A percentile compares a stretch with the other conserved stretches of the same genome.
These are phyloP conservation scores for Hippocampus zosterae DNA, from an alignment of 2,113 vertebrate species.

Conservation along the genomic window DNA sequence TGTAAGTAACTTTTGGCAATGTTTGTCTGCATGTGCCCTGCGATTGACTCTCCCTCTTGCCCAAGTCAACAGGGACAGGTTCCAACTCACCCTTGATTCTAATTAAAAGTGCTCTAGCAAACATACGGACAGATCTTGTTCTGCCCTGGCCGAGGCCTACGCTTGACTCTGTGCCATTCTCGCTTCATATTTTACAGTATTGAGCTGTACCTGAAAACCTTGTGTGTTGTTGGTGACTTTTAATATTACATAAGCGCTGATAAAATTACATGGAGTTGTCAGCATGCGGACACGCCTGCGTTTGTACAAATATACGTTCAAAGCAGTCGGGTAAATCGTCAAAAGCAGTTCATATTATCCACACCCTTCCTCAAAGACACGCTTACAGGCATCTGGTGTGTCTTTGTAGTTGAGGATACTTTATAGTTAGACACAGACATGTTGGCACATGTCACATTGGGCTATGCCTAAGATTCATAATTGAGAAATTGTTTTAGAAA, in stretches of 20 bases:
- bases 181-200: neutral
- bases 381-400: neutral
- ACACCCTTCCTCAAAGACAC: neutral
- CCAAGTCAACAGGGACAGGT: too few species aligned
- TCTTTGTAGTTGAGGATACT: slow-evolving; percentile 23
- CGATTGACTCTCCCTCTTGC: too few species aligned
- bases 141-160: neutral
- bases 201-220: neutral
- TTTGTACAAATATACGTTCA: neutral
- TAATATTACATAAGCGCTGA: slow-evolving; percentile 23
- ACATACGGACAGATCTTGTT: neutral
- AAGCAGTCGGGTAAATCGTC: neutral
- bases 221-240: neutral
- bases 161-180: neutral
- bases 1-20: too few species aligned
- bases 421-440: slow-evolving; percentile 6
- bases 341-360: neutral
- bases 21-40: too few species aligned
- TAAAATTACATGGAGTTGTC: neutral
- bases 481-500: neutral
- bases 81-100: too few species aligned
- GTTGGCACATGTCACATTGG: neutral
- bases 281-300: neutral
- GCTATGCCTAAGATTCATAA: neutral
- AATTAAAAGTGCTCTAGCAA: neutral